Percentiles rank a stretch among this genome's conserved stretches.
Evolutionary conservation across 2,888 invertebrate genomes (phyloP).

Genomic region (Caenorhabditis doughertyi): DNA sequence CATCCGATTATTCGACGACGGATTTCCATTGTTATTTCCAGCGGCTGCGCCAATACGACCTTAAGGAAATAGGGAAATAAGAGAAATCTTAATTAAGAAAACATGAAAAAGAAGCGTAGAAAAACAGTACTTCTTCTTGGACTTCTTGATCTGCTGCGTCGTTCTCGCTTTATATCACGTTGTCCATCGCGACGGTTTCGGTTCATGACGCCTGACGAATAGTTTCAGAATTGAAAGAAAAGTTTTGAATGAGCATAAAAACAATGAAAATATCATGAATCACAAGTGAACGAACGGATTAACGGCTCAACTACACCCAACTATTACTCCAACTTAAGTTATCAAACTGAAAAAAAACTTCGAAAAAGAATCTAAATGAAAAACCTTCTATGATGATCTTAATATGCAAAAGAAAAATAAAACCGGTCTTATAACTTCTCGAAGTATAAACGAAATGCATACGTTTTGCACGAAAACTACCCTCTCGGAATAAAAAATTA

Average conservation of each 20-base stretch:
- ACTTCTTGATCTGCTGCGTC: conserved; percentile 70
- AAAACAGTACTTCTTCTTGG: conserved; percentile 66
- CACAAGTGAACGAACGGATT: background rate
- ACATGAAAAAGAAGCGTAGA: background rate
- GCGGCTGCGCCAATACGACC: conserved; percentile 55
- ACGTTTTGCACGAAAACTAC: too few relatives aligned
- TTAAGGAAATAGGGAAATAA: conserved; percentile 29
- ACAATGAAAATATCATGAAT: background rate
- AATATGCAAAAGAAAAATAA: too few relatives aligned
- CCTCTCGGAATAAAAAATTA: too few relatives aligned
- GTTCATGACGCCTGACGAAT: conserved; percentile 50
- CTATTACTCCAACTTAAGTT: too few relatives aligned
- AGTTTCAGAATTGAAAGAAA: conserved; percentile 3
- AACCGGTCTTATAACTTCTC: too few relatives aligned
- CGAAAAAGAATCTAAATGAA: too few relatives aligned
- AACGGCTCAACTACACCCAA: too few relatives aligned
- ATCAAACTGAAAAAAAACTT: too few relatives aligned
- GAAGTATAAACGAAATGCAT: too few relatives aligned
- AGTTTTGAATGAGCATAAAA: background rate
- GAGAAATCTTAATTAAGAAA: background rate
- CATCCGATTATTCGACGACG: conserved; percentile 62
- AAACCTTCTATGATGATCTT: too few relatives aligned
- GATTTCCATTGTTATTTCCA: conserved; percentile 48
- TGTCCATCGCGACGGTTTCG: conserved; percentile 58
- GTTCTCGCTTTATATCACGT: conserved; percentile 34